These are phyloP conservation scores for Unio pictorum DNA, from an alignment of 2,888 invertebrate genomes.

Conservation along the genomic window DNA sequence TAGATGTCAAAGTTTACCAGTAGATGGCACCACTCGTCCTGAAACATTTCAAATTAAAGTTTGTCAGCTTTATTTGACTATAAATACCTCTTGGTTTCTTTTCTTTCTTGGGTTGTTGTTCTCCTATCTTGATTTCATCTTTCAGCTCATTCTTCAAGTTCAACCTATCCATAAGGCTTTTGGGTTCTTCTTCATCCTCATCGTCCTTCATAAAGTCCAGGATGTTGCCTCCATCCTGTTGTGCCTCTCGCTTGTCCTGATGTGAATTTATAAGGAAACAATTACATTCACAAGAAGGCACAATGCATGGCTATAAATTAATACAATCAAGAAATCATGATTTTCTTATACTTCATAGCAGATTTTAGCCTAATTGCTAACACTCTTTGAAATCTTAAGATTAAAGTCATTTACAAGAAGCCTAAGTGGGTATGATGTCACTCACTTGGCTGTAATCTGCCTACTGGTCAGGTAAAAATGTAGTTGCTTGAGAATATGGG, in stretches of 20 bases:
- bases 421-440: too few species aligned
- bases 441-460: too few species aligned
- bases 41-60: background rate
- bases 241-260: conserved; percentile 3
- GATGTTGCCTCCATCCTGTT: conserved; percentile 32
- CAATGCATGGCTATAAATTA: too few species aligned
- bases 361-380: too few species aligned
- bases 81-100: conserved; percentile 10
- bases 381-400: too few species aligned
- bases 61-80: background rate
- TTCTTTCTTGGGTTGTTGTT: conserved; percentile 6
- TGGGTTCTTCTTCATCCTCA: conserved; percentile 36
- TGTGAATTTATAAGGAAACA: background rate
- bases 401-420: too few species aligned
- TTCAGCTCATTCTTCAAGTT: conserved; percentile 35
- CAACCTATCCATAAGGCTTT: conserved; percentile 45
- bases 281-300: background rate
- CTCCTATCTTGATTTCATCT: conserved; percentile 20
- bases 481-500: too few species aligned
- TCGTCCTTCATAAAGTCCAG: conserved; percentile 42
- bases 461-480: too few species aligned
- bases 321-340: too few species aligned
- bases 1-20: background rate
- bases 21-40: background rate
- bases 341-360: too few species aligned